These are phyloP conservation scores for Chrysodeixis includens DNA, from an alignment of 2,888 invertebrate genomes.

Conservation along the genomic window DNA sequence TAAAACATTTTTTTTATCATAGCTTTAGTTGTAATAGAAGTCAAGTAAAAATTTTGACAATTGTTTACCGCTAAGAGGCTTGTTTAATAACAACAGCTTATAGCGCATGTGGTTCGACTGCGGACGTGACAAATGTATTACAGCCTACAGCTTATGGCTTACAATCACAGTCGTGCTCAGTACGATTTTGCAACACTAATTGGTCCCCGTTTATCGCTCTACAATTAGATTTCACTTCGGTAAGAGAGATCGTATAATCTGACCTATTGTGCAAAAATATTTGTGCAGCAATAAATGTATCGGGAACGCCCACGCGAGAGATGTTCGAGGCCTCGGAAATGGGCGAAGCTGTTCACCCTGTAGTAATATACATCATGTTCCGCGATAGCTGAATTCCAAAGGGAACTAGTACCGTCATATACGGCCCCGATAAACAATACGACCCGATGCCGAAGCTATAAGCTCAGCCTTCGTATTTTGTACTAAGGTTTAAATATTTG, in stretches of 20 bases:
- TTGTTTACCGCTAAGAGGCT: not conserved
- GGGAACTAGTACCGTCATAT: not conserved
- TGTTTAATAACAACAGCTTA: not conserved
- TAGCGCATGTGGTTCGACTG: constrained; percentile 9
- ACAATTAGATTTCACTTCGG: constrained; percentile 53
- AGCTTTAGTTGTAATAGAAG: not conserved
- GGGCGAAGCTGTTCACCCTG: not conserved
- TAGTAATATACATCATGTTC: not conserved
- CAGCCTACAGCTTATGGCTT: constrained; percentile 20
- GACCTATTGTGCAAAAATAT: constrained; percentile 54
- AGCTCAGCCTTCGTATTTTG: not conserved
- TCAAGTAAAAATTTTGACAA: not conserved
- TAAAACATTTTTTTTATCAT: too few relatives aligned
- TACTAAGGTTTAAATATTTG: not conserved
- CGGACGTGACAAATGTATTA: constrained; percentile 43
- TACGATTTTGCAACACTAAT: constrained; percentile 51
- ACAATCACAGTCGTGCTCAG: constrained; percentile 46
- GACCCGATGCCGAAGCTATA: not conserved
- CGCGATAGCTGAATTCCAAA: constrained; percentile 5
- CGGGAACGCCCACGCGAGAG: not conserved
- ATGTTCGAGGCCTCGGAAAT: not conserved
- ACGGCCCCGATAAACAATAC: constrained; percentile 2
- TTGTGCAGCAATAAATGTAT: constrained; percentile 31
- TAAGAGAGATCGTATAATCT: constrained; percentile 42
- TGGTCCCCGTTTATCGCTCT: constrained; percentile 41